phyloP scores from a whole-genome alignment of 2,113 vertebrate genomes.

The Brachirus orientalis region DNA sequence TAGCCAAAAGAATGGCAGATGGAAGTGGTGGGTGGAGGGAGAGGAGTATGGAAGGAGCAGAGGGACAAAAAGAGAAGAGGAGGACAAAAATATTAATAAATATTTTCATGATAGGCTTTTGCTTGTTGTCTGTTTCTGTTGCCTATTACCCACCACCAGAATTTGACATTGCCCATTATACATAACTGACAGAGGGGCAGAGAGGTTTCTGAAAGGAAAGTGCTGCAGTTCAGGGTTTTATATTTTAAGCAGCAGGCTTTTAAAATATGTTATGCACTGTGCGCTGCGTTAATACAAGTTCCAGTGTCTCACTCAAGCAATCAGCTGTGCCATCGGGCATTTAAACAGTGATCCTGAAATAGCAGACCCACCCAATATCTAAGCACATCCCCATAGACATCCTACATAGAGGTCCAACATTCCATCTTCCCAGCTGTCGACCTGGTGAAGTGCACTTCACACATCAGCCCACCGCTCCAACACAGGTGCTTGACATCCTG shows the following conservation, averaged over 20 bases:
- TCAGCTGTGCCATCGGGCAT: constrained; percentile 59
- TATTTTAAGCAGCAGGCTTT: constrained; percentile 29
- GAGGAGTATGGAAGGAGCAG: constrained; percentile 29
- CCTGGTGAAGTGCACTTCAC: constrained; percentile 66
- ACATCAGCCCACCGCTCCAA: constrained; percentile 60
- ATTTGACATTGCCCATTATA: constrained; percentile 22
- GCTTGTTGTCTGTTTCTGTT: constrained; percentile 33
- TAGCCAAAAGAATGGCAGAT: constrained; percentile 52
- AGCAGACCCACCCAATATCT: constrained; percentile 63
- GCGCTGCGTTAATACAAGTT: constrained; percentile 25
- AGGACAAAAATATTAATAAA: constrained; percentile 31
- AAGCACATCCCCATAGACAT: constrained; percentile 51
- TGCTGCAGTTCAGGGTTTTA: constrained; percentile 35
- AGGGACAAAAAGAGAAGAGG: constrained; percentile 23
- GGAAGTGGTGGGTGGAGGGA: constrained; percentile 30
- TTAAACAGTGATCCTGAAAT: constrained; percentile 67
- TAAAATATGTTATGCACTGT: constrained; percentile 10
- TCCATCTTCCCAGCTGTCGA: constrained; percentile 65
- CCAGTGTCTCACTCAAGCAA: constrained; percentile 39
- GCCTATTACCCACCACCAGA: constrained; percentile 43
- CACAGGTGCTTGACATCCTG: constrained; percentile 71
- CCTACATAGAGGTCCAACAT: constrained; percentile 62
- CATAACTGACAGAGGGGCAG: constrained; percentile 9
- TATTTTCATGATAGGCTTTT: constrained; percentile 30
- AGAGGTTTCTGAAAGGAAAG: constrained; percentile 11